Base-by-base conservation (phyloP, 2,888 invertebrate species). In the Diloba caeruleocephala region DNA sequence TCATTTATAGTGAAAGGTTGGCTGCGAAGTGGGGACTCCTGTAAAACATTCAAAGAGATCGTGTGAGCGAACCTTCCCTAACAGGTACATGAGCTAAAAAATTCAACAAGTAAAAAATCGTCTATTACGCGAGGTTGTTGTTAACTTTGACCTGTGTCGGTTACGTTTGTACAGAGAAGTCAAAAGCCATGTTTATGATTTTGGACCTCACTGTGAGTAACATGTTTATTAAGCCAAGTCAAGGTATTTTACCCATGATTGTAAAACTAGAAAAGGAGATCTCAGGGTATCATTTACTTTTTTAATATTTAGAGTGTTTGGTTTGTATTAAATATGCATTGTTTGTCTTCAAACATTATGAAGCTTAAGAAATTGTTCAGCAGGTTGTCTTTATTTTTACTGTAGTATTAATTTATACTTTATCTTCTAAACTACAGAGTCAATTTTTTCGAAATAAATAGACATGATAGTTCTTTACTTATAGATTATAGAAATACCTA, bases 1-100 rank as follows among this genome's bases (percentile, higher is more conserved):
- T 85, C 79, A 84, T 85, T 85, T 78, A 85, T 83, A 53, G 51
- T 34, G 57, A 66, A 77, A 78, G 74, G 73, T n/a, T 41, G 55
- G 50, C 51, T 45, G 43, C 74, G 74, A 79, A 82, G 76, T 74
- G 70, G 70, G 67, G 74, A 71, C 68, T 69, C 65, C 65, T 60
- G 73, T 81, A 64, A 79, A 81, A 82, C 74, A 81, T 82, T 79
- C 74, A 81, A 68, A 71, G 67, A 71, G 58, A 72, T 52, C 66
- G 63, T 69, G 51, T 44, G 39, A 28, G 57, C 38, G 63, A 65
- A 67, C 57, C 58, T 48, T 63, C 58, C 39, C 57, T 56, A 32
- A 51, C 62, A 67, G 64, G 65, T 67, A 69, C 44, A 44, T 43
- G 23, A 7, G 17, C 57, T 71, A 53, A 73, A 77, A 66, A 61